Evolutionary conservation across 2,113 vertebrate species (phyloP), one percentile per base, ranked within the genome.

Genomic region (Puntigrus tetrazona): DNA sequence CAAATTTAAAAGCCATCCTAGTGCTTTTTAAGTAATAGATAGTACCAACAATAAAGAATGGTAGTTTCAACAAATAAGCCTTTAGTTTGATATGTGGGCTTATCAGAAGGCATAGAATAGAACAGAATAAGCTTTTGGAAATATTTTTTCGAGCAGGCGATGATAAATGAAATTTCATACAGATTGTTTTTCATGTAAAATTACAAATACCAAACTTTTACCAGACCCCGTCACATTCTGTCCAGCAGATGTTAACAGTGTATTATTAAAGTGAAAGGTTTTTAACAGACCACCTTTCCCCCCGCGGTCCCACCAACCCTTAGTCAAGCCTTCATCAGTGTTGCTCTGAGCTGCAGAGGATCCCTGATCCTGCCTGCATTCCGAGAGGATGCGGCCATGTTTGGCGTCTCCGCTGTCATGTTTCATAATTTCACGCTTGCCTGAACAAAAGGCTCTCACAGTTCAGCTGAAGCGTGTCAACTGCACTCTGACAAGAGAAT

Each of bases 351-450:
- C 57, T 69, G 59, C 13, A 10, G 47, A 43, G 45, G 59, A 73
- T 59, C 41, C 61, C 50, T 47, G 74, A 84, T 80, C 69, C 74
- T 83, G 70, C 11, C n/a, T 74, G 57, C 31, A 69, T 81, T 74
- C 45, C 27, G 70, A 67, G 36, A 47, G 88, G 84, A 84, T 85
- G 63, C 61, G 78, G 84, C 84, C 86, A 52, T 86, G 86, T 90
- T 84, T 86, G 77, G 85, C 45, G 78, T 85, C 86, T 88, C 87
- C 55, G 59, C 89, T 87, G 85, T 90, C 89, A 88, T 90, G 89
- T 90, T 85, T 87, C 78, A 90, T 88, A 84, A 90, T 90, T 89
- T 90, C 88, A 90, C 83, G 88, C 89, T 90, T 61, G 67, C 82
- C 81, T 90, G 88, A 88, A 87, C 86, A 88, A 82, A 87, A 89